phyloP scores from a whole-genome alignment of 2,888 invertebrate genomes.

The Hemaris fuciformis region DNA sequence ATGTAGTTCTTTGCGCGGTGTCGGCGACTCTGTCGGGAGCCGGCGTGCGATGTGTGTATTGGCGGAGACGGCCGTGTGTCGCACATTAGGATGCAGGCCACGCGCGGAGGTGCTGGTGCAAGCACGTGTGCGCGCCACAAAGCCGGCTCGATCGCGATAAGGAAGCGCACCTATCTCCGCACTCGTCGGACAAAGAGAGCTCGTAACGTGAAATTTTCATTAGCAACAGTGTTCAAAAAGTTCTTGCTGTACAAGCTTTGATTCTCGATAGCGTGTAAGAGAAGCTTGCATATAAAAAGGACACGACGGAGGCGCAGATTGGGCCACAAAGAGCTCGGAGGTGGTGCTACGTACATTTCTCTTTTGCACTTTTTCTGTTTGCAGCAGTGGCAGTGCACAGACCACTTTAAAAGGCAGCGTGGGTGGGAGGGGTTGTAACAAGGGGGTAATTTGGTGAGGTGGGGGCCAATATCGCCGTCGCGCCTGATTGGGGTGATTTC shows the following conservation, averaged over 20 bases:
- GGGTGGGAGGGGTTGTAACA: slow-evolving; percentile 74
- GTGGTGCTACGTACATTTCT: slow-evolving; percentile 71
- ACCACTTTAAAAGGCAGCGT: slow-evolving; percentile 80
- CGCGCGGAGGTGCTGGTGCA: slow-evolving; percentile 55
- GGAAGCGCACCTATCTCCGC: slow-evolving; percentile 65
- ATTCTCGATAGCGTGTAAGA: slow-evolving; percentile 77
- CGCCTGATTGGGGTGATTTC: slow-evolving; percentile 79
- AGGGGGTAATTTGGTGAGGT: slow-evolving; percentile 80
- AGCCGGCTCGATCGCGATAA: slow-evolving; percentile 69
- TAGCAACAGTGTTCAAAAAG: slow-evolving; percentile 72
- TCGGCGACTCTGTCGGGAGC: slow-evolving; percentile 62
- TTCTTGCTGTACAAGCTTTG: slow-evolving; percentile 72
- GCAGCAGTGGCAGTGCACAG: slow-evolving; percentile 78
- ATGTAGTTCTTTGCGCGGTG: slow-evolving; percentile 65
- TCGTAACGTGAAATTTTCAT: slow-evolving; percentile 79
- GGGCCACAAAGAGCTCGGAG: slow-evolving; percentile 81
- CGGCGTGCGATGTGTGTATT: slow-evolving; percentile 46
- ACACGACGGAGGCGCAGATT: slow-evolving; percentile 76
- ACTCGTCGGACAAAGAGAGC: slow-evolving; percentile 64
- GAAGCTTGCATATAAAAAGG: slow-evolving; percentile 74
- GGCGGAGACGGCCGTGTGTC: slow-evolving; percentile 28
- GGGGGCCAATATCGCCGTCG: slow-evolving; percentile 78
- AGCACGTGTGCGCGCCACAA: slow-evolving; percentile 62
- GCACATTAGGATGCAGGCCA: slow-evolving; percentile 69
- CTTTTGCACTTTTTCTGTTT: slow-evolving; percentile 79